A percentile compares a stretch with the other conserved stretches of the same genome.
Evolutionary conservation across 2,113 vertebrate genomes (phyloP).

Genomic region (Podiceps cristatus): DNA sequence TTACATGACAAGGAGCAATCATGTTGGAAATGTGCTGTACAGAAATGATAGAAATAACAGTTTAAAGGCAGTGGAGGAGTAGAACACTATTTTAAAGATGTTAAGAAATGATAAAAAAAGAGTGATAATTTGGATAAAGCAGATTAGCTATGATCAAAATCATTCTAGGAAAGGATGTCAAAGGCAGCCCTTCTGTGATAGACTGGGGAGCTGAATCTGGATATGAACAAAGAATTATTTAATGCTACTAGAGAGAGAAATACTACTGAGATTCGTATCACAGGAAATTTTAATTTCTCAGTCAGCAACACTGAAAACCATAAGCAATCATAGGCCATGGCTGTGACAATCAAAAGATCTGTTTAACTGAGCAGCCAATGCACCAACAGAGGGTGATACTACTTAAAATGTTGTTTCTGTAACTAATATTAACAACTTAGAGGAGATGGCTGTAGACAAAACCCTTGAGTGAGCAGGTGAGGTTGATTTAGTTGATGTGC

Average conservation of each 20-base stretch:
- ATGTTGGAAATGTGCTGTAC: background rate
- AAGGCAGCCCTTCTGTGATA: background rate
- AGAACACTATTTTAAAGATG: background rate
- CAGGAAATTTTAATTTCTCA: background rate
- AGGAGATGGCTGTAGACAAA: background rate
- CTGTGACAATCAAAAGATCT: background rate
- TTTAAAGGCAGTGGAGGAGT: background rate
- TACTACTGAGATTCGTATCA: slow-evolving; percentile 9
- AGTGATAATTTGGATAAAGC: background rate
- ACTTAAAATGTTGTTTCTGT: background rate
- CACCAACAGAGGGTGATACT: background rate
- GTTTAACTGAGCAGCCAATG: background rate
- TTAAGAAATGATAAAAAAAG: background rate
- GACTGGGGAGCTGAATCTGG: background rate
- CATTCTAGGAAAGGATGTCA: background rate
- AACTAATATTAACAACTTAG: background rate
- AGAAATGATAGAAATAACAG: background rate
- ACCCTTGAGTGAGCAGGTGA: background rate
- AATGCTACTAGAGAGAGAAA: slow-evolving; percentile 5
- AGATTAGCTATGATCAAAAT: background rate
- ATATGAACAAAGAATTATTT: slow-evolving; percentile 15
- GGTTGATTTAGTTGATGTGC: background rate
- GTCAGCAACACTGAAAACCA: background rate
- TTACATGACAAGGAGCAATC: background rate
- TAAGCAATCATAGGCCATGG: background rate